phyloP scores from a whole-genome alignment of 2,113 vertebrate genomes.

The Sialia sialis region DNA sequence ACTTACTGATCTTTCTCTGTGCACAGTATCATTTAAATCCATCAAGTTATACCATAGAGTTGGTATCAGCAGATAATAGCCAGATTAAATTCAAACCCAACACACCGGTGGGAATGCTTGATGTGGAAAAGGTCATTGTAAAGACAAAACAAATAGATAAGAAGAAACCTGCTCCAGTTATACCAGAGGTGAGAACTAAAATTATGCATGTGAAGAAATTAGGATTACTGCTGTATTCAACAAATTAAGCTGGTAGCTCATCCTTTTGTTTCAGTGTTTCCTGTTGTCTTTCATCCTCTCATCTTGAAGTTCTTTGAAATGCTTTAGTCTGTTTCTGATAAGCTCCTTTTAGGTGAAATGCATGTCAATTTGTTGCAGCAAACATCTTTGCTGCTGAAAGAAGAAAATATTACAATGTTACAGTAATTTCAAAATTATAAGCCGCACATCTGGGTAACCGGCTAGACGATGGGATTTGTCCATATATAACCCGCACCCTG shows the following conservation, averaged over 20 bases:
- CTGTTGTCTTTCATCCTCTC: not conserved
- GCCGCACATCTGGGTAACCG: no score
- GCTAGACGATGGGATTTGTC: no score
- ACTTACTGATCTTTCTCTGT: constrained; percentile 91
- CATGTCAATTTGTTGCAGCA: not conserved
- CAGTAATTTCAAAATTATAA: no score
- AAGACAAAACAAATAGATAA: constrained; percentile 89
- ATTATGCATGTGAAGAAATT: not conserved
- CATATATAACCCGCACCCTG: no score
- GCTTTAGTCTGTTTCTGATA: not conserved
- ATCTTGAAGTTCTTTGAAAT: not conserved
- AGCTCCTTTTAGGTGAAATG: not conserved
- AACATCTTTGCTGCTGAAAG: not conserved
- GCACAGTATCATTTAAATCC: constrained; percentile 94
- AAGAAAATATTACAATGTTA: not conserved
- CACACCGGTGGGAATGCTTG: constrained; percentile 87
- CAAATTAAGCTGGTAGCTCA: not conserved
- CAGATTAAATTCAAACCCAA: constrained; percentile 92
- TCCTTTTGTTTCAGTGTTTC: not conserved
- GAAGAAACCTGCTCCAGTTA: constrained; percentile 83
- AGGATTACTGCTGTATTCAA: not conserved
- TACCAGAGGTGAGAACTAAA: constrained; percentile 86
- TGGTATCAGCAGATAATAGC: constrained; percentile 84
- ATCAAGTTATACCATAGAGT: constrained; percentile 88
- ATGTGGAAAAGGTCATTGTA: constrained; percentile 88